A percentile compares a stretch with the other conserved stretches of the same genome.
Conservation (phyloP, 2,888 invertebrate genomes). For the Chironomus riparius region DNA sequence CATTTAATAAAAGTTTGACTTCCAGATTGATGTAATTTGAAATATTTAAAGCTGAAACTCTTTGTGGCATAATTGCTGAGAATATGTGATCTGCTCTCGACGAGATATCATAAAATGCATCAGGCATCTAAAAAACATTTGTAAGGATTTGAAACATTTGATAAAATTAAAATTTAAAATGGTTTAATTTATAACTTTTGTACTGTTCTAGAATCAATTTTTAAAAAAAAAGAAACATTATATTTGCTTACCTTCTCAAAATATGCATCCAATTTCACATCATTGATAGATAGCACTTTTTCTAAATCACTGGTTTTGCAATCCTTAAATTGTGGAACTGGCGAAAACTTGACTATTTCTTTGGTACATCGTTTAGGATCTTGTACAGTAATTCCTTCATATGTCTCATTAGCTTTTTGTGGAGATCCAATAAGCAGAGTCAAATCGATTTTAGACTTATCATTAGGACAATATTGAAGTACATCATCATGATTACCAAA, state of each 20-base stretch:
- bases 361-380: conserved; percentile 1
- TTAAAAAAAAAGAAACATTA: neutral
- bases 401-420: neutral
- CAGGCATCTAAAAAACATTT: conserved; percentile 4
- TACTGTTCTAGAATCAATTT: no score
- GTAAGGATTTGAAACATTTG: no score
- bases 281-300: neutral
- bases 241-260: conserved; percentile 5
- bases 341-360: conserved; percentile 17
- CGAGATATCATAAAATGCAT: neutral
- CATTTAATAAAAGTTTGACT: neutral
- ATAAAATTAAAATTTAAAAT: no score
- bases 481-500: conserved; percentile 34
- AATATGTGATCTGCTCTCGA: conserved; percentile 6
- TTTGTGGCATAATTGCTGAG: conserved; percentile 1
- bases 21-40: neutral
- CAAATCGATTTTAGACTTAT: conserved; percentile 19
- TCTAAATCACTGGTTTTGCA: conserved; percentile 13
- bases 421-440: neutral
- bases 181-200: no score
- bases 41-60: neutral
- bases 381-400: neutral
- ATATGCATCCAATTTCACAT: neutral
- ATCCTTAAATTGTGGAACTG: neutral
- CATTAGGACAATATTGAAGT: conserved; percentile 6